Conservation (phyloP, 2,888 invertebrate genomes). For the Teinopalpus imperialis region DNA sequence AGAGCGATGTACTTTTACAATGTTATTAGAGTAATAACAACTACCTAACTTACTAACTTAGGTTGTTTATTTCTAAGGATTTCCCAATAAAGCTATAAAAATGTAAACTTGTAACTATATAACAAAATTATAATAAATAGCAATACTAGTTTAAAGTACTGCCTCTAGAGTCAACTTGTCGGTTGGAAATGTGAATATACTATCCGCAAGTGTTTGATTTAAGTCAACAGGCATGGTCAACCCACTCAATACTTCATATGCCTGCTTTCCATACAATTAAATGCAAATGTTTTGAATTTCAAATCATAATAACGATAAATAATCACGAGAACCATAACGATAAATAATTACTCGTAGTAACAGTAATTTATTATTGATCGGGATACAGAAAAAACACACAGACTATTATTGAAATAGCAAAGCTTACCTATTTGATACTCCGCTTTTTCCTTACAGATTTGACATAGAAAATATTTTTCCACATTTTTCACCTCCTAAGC, state of each 20-base stretch:
- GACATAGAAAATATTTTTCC: slow-evolving; percentile 65
- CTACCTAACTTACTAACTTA: too few relatives aligned
- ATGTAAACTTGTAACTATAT: too few relatives aligned
- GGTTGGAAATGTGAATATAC: not conserved
- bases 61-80: too few relatives aligned
- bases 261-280: not conserved
- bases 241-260: not conserved
- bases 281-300: not conserved
- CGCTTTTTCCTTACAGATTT: slow-evolving; percentile 77
- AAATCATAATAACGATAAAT: too few relatives aligned
- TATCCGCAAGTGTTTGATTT: not conserved
- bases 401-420: not conserved
- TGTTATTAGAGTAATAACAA: too few relatives aligned
- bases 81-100: too few relatives aligned
- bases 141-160: too few relatives aligned
- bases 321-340: too few relatives aligned
- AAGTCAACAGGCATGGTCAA: not conserved
- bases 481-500: slow-evolving; percentile 61
- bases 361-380: too few relatives aligned
- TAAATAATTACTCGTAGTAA: too few relatives aligned
- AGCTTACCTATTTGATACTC: slow-evolving; percentile 57
- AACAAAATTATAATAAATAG: too few relatives aligned
- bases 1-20: too few relatives aligned
- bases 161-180: not conserved
- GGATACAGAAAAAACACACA: not conserved